Conservation (phyloP, 1,140 invertebrate genomes). For the Drosophila pachea region DNA sequence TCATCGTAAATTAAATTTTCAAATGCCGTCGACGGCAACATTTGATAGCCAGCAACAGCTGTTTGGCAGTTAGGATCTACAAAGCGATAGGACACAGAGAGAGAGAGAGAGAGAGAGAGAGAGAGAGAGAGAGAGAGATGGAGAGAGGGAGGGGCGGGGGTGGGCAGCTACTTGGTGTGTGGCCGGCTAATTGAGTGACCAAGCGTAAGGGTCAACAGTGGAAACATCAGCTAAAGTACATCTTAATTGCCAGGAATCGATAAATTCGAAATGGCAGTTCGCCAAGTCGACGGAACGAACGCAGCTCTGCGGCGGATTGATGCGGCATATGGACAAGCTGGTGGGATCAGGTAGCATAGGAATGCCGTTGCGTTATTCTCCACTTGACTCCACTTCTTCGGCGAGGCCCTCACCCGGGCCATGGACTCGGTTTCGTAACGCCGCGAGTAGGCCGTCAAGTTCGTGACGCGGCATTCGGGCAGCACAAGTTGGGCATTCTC, state of each 20-base stretch:
- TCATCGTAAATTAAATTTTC: conserved; percentile 37
- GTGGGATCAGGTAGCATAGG: too few relatives aligned
- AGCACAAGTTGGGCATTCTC: not conserved
- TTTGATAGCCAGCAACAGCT: conserved; percentile 44
- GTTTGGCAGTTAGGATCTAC: conserved; percentile 14
- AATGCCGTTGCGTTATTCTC: too few relatives aligned
- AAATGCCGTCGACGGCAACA: conserved; percentile 38
- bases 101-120: too few relatives aligned
- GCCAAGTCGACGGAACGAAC: too few relatives aligned
- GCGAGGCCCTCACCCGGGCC: too few relatives aligned
- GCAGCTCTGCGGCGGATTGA: not conserved
- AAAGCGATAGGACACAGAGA: too few relatives aligned
- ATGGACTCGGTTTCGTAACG: not conserved
- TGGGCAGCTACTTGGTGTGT: conserved; percentile 25
- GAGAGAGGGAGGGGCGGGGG: not conserved
- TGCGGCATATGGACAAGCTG: not conserved
- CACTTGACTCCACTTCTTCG: too few relatives aligned
- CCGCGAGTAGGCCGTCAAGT: conserved; percentile 20
- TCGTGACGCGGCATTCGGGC: not conserved
- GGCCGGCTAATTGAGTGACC: conserved; percentile 46
- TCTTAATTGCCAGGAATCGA: conserved; percentile 29
- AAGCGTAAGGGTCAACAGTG: conserved; percentile 44
- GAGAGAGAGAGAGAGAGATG: not conserved
- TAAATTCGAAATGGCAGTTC: conserved; percentile 10
- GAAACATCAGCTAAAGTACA: conserved; percentile 17